Conservation (phyloP, 2,113 vertebrate species). For the Scatophagus argus region DNA sequence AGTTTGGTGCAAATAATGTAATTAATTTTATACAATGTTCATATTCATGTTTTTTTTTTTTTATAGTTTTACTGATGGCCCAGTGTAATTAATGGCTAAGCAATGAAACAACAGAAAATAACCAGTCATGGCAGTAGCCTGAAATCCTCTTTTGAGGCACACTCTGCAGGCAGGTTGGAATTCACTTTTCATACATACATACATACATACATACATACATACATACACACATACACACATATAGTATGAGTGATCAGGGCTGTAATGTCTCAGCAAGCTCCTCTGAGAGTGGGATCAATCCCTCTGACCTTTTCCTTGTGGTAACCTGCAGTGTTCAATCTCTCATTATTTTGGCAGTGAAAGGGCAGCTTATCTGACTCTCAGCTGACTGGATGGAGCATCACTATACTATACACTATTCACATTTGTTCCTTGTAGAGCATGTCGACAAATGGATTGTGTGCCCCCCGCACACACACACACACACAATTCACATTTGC, state of each 20-base stretch:
- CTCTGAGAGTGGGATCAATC: constrained; percentile 67
- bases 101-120: background rate
- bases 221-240: background rate
- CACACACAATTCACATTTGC: constrained; percentile 9
- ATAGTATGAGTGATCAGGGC: constrained; percentile 35
- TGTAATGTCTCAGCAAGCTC: constrained; percentile 57
- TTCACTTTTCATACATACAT: background rate
- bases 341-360: constrained; percentile 73
- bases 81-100: constrained; percentile 6
- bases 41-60: background rate
- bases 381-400: constrained; percentile 34
- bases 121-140: background rate
- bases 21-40: background rate
- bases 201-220: background rate
- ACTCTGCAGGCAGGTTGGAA: background rate
- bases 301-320: constrained; percentile 71
- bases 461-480: too few relatives aligned
- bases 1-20: too few relatives aligned
- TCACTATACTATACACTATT: constrained; percentile 24
- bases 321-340: constrained; percentile 64
- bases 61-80: background rate
- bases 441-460: too few relatives aligned
- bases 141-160: background rate
- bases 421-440: constrained; percentile 28
- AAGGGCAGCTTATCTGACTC: constrained; percentile 65